Evolutionary conservation across 1,140 invertebrate genomes (phyloP).

Genomic region (Neotoxoptera formosana): DNA sequence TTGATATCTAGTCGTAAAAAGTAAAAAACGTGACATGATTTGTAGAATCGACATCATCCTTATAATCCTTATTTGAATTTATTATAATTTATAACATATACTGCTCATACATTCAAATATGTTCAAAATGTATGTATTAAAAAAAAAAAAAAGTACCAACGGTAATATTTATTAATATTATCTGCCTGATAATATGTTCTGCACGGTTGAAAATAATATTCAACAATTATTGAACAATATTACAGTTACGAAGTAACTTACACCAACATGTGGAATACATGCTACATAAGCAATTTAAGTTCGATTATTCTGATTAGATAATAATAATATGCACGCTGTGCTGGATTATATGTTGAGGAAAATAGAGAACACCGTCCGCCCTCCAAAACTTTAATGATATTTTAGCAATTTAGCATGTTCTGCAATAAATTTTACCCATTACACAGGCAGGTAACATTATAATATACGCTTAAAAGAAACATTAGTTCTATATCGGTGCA

Average conservation of each 20-base stretch:
- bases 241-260: neutral
- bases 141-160: neutral
- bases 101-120: neutral
- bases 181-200: neutral
- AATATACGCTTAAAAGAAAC: neutral
- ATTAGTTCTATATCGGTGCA: neutral
- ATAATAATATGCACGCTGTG: neutral
- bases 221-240: neutral
- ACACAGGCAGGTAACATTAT: neutral
- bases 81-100: neutral
- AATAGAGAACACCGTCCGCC: neutral
- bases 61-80: neutral
- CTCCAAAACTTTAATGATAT: neutral
- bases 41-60: neutral
- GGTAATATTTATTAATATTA: neutral
- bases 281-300: neutral
- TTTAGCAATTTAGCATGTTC: neutral
- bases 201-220: neutral
- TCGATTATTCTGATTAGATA: neutral
- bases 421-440: neutral
- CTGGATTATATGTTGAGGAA: neutral
- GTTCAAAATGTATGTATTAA: neutral
- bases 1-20: neutral
- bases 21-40: neutral
- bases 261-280: neutral